These are phyloP conservation scores for Caenorhabditis angaria DNA, from an alignment of 2,888 invertebrate species.

Conservation along the genomic window DNA sequence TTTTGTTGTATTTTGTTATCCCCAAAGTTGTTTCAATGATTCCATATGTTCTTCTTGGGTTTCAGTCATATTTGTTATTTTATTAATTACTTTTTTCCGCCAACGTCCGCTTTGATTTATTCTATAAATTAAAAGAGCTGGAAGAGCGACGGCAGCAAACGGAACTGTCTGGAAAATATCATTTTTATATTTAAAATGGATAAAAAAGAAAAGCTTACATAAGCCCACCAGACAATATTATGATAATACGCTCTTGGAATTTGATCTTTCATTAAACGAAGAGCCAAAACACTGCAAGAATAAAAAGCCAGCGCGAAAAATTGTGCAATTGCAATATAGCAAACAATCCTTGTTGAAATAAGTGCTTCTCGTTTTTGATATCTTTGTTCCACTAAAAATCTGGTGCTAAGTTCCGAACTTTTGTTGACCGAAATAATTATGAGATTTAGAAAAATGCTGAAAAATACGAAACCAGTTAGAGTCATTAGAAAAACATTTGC, in stretches of 20 bases:
- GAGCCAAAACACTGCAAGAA: conserved; percentile 26
- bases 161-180: conserved; percentile 38
- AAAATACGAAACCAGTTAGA: conserved; percentile 21
- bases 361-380: conserved; percentile 39
- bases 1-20: conserved; percentile 11
- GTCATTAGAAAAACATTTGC: conserved; percentile 27
- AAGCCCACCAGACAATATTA: conserved; percentile 44
- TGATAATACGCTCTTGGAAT: conserved; percentile 33
- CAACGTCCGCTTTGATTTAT: conserved; percentile 34
- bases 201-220: conserved; percentile 20
- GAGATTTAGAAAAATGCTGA: conserved; percentile 28
- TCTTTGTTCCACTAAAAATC: conserved; percentile 26
- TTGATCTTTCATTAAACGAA: conserved; percentile 26
- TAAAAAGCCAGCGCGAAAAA: conserved; percentile 28
- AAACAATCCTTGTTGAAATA: conserved; percentile 30
- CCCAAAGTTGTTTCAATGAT: conserved; percentile 35
- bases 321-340: conserved; percentile 32
- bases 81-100: conserved; percentile 36
- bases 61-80: conserved; percentile 34
- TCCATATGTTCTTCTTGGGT: conserved; percentile 42
- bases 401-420: conserved; percentile 26
- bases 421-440: conserved; percentile 34
- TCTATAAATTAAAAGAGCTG: conserved; percentile 29
- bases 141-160: conserved; percentile 36
- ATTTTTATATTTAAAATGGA: background rate